These are phyloP conservation scores for Propithecus perrieri DNA, from an alignment of 2,797 vertebrate species.

Conservation along the genomic window DNA sequence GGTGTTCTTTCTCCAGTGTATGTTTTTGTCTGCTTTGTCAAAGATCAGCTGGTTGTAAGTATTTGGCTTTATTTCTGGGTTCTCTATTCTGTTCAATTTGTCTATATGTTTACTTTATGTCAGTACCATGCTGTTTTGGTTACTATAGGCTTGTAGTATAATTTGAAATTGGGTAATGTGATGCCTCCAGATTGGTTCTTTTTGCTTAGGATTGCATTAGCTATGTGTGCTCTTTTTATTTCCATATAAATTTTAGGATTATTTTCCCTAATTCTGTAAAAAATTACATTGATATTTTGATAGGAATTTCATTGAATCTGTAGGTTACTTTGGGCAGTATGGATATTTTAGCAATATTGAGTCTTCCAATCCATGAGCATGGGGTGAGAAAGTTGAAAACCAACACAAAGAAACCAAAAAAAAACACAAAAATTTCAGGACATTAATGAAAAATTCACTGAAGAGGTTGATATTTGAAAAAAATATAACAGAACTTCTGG, in stretches of 20 bases:
- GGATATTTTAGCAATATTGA: neutral
- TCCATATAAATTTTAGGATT: neutral
- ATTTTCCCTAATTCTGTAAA: neutral
- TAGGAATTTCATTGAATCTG: neutral
- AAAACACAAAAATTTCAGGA: neutral
- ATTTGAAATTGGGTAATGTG: neutral
- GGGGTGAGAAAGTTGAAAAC: neutral
- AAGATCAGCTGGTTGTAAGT: neutral
- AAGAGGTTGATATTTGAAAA: neutral
- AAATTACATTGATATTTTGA: neutral
- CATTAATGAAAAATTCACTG: neutral
- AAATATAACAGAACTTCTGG: neutral
- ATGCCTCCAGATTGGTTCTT: neutral
- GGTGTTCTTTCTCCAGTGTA: neutral
- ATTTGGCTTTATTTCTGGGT: neutral
- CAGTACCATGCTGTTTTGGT: neutral
- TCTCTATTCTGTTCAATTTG: neutral
- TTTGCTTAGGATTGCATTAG: neutral
- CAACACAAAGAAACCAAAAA: neutral
- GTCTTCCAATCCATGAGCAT: neutral
- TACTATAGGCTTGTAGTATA: neutral
- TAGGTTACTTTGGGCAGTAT: neutral
- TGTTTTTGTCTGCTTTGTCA: neutral
- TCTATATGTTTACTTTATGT: neutral
- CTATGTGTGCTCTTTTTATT: neutral